Conservation (phyloP, 2,888 invertebrate genomes). For the Andrena flavipes region DNA sequence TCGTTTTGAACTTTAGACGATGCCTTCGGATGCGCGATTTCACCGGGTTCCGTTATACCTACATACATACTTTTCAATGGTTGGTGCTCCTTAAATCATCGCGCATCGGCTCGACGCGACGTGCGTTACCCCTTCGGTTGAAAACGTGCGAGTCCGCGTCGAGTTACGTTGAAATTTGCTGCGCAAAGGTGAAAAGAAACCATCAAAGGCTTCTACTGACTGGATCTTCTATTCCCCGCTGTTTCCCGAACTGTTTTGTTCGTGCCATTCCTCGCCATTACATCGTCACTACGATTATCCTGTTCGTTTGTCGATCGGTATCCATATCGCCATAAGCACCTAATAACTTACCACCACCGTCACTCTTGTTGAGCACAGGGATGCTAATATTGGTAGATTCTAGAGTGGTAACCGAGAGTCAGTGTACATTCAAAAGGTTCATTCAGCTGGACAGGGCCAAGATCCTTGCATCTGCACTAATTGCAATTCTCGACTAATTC, state of each 20-base stretch:
- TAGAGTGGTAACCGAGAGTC: constrained; percentile 65
- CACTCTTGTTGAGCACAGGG: too few species aligned
- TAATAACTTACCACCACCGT: too few species aligned
- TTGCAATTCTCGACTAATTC: background rate
- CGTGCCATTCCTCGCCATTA: too few species aligned
- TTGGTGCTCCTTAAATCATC: background rate
- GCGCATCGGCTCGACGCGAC: background rate
- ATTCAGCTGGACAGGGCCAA: constrained; percentile 77
- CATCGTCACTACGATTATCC: too few species aligned
- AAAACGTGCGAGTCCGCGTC: constrained; percentile 1
- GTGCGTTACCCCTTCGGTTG: background rate
- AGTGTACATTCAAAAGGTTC: constrained; percentile 72
- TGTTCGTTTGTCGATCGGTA: too few species aligned
- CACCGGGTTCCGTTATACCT: background rate
- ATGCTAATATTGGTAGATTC: too few species aligned
- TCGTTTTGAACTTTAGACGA: constrained; percentile 68
- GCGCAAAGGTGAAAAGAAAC: background rate
- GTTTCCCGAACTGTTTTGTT: too few species aligned
- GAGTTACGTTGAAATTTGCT: background rate
- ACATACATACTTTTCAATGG: background rate
- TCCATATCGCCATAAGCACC: too few species aligned
- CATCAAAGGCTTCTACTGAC: too few species aligned
- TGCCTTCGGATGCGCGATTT: constrained; percentile 69
- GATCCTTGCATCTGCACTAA: background rate
- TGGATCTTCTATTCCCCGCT: background rate